Evolutionary conservation across 1,140 invertebrate genomes (phyloP).

Genomic region (Dendrolimus kikuchii): DNA sequence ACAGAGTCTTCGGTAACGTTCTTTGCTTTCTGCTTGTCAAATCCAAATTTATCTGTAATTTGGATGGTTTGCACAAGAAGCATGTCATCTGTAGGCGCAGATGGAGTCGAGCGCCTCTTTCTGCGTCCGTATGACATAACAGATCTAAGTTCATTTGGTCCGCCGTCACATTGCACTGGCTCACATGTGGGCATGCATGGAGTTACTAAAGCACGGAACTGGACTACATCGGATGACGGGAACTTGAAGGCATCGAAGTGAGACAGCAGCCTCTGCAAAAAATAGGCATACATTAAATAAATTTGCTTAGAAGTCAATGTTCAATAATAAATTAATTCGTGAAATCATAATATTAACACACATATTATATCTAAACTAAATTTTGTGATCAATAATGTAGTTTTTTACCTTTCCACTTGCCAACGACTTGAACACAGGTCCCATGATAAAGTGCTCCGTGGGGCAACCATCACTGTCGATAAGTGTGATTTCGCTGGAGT

Average conservation of each 20-base stretch:
- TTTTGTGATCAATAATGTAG: too few species aligned
- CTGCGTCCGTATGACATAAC: conserved; percentile 87
- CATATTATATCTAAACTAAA: too few species aligned
- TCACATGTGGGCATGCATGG: conserved; percentile 94
- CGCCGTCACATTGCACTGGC: conserved; percentile 90
- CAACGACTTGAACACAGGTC: conserved; percentile 87
- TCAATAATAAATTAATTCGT: too few species aligned
- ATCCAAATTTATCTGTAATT: conserved; percentile 93
- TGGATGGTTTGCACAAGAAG: conserved; percentile 92
- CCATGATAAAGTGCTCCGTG: conserved; percentile 94
- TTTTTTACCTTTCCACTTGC: conserved; percentile 80
- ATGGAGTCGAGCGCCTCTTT: conserved; percentile 73
- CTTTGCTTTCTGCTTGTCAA: conserved; percentile 76
- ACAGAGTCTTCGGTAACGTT: conserved; percentile 73
- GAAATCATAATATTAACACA: too few species aligned
- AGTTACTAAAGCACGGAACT: conserved; percentile 94
- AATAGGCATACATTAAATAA: background rate
- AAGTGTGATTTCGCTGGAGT: conserved; percentile 92
- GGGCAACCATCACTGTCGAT: conserved; percentile 95
- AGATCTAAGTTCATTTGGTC: conserved; percentile 84
- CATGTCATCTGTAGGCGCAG: conserved; percentile 82
- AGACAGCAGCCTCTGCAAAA: conserved; percentile 84
- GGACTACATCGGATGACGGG: conserved; percentile 93
- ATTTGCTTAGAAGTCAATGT: too few species aligned
- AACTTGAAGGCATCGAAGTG: conserved; percentile 98